Conservation (phyloP, 2,888 invertebrate genomes). For the Himalopsyche tibetana region DNA sequence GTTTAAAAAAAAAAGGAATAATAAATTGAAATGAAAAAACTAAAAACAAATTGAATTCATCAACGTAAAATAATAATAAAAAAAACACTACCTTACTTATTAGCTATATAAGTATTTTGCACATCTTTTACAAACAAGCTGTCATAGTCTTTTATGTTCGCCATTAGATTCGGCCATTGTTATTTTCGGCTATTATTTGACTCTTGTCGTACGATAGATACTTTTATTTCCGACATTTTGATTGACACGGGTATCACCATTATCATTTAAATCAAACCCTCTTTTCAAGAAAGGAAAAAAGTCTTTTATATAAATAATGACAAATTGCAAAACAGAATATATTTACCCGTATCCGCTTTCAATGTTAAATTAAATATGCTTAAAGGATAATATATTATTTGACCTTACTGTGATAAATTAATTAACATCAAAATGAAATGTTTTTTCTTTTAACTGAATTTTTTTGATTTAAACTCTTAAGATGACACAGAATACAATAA, state of each 20-base stretch:
- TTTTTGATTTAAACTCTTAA: no score
- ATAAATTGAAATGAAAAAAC: no score
- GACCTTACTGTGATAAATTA: no score
- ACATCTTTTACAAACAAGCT: not conserved
- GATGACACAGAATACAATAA: no score
- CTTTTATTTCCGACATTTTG: constrained; percentile 18
- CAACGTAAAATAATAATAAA: no score
- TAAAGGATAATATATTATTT: no score
- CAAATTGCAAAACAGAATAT: not conserved
- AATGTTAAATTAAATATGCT: not conserved
- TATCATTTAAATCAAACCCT: constrained; percentile 29
- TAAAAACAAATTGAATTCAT: no score
- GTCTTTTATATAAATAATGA: not conserved
- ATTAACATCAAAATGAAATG: no score
- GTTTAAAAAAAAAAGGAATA: no score
- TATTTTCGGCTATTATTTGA: constrained; percentile 1
- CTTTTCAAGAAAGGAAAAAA: constrained; percentile 1
- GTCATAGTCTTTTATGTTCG: not conserved
- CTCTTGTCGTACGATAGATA: not conserved
- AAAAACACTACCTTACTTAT: no score
- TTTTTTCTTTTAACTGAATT: no score
- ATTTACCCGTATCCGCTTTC: not conserved
- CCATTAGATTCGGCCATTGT: constrained; percentile 24
- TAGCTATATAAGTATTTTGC: not conserved
- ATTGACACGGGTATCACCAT: not conserved